A percentile compares a stretch with the other conserved stretches of the same genome.
Conservation (phyloP, 2,888 invertebrate species). For the Xylophagus ater region DNA sequence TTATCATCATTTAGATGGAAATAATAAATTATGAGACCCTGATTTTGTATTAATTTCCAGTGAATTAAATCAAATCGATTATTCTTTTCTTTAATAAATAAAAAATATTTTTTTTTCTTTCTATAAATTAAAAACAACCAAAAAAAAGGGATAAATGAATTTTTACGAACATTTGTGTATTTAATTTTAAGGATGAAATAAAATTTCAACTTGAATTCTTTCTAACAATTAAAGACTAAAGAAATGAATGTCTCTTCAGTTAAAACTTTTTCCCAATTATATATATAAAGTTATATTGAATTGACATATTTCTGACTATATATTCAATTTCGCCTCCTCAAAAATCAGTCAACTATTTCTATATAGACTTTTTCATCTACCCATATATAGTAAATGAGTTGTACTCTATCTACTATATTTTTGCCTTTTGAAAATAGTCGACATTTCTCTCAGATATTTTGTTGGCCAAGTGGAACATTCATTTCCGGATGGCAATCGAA, state of each 20-base stretch:
- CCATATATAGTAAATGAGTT: not conserved
- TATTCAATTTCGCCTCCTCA: too few relatives aligned
- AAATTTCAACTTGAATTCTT: conserved; percentile 6
- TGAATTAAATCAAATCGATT: too few relatives aligned
- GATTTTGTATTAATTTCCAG: conserved; percentile 8
- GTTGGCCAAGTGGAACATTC: conserved; percentile 10
- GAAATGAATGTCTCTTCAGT: not conserved
- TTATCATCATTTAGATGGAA: too few relatives aligned
- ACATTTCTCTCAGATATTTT: conserved; percentile 4
- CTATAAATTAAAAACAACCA: too few relatives aligned
- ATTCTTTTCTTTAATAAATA: too few relatives aligned
- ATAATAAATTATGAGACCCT: too few relatives aligned
- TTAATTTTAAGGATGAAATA: not conserved
- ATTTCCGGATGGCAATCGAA: conserved; percentile 14
- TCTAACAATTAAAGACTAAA: not conserved
- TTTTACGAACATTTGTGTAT: conserved; percentile 1
- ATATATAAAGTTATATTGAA: too few relatives aligned
- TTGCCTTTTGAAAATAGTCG: not conserved
- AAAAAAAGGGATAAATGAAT: too few relatives aligned
- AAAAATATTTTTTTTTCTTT: too few relatives aligned
- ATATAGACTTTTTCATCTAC: not conserved
- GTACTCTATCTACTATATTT: not conserved
- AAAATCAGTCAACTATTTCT: not conserved
- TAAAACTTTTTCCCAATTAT: too few relatives aligned
- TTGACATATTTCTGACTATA: too few relatives aligned